Percentiles rank a stretch among this genome's conserved stretches.
phyloP scores from a whole-genome alignment of 2,113 vertebrate genomes.

The Carollia perspicillata region DNA sequence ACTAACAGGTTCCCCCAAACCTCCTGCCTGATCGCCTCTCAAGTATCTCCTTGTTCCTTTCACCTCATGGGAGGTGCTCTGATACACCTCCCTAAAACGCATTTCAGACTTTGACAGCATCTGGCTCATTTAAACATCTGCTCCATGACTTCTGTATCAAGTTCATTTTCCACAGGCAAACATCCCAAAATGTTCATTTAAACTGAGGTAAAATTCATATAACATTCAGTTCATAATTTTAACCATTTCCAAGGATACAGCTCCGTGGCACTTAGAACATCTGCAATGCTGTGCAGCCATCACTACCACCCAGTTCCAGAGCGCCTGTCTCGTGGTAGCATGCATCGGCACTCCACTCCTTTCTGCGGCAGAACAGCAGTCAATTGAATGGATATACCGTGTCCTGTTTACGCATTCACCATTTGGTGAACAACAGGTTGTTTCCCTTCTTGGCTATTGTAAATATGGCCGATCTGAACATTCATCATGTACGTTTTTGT shows the following conservation, averaged over 20 bases:
- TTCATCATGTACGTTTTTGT: not conserved
- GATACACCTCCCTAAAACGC: not conserved
- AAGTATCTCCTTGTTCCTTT: not conserved
- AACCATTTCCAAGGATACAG: not conserved
- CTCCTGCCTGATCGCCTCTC: not conserved
- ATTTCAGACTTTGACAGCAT: not conserved
- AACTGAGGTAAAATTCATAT: not conserved
- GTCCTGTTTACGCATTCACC: not conserved
- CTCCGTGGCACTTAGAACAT: not conserved
- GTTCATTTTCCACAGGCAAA: slow-evolving; percentile 9
- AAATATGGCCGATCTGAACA: not conserved
- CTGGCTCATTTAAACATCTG: not conserved
- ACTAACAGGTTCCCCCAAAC: not conserved
- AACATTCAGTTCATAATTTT: not conserved
- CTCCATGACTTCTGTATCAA: not conserved
- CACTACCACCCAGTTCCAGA: not conserved
- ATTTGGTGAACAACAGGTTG: not conserved
- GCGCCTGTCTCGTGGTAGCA: not conserved
- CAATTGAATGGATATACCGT: not conserved
- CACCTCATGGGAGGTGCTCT: not conserved
- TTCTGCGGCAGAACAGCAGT: not conserved
- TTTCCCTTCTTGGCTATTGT: not conserved
- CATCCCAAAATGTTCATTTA: not conserved
- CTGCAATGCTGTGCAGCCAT: not conserved
- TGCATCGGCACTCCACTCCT: not conserved